Percentiles rank a stretch among this genome's conserved stretches.
Evolutionary conservation across 2,113 vertebrate genomes (phyloP).

Genomic region (Anarrhichthys ocellatus): DNA sequence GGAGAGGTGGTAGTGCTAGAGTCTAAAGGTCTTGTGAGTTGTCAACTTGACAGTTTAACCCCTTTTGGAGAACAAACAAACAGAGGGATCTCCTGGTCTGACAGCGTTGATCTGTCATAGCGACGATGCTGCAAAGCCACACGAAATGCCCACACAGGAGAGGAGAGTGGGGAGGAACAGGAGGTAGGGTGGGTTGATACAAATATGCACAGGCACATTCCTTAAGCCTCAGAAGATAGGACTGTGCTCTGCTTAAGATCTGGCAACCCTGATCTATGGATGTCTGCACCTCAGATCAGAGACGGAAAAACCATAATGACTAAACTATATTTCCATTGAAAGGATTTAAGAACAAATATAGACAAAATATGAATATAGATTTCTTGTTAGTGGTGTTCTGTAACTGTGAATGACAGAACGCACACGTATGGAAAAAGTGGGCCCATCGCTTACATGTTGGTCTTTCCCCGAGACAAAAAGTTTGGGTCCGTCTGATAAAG

Average conservation of each 20-base stretch:
- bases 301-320: neutral
- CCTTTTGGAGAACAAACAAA: slow-evolving; percentile 85
- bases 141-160: slow-evolving; percentile 80
- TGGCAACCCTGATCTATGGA: slow-evolving; percentile 6
- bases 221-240: slow-evolving; percentile 75
- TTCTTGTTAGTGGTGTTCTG: neutral
- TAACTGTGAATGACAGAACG: neutral
- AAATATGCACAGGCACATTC: slow-evolving; percentile 80
- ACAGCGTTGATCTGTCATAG: slow-evolving; percentile 81
- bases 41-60: slow-evolving; percentile 88
- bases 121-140: slow-evolving; percentile 77
- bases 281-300: slow-evolving; percentile 2
- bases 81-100: slow-evolving; percentile 80
- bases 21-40: slow-evolving; percentile 84
- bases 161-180: slow-evolving; percentile 71
- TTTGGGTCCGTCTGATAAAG: slow-evolving; percentile 3
- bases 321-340: neutral
- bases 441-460: neutral
- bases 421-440: neutral
- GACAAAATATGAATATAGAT: neutral
- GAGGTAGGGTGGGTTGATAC: slow-evolving; percentile 75
- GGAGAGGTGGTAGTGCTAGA: slow-evolving; percentile 61
- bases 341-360: neutral
- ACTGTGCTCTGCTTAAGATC: slow-evolving; percentile 30
- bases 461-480: slow-evolving; percentile 4